Conservation (phyloP, 2,888 invertebrate genomes). For the Orchesellides sinensis region DNA sequence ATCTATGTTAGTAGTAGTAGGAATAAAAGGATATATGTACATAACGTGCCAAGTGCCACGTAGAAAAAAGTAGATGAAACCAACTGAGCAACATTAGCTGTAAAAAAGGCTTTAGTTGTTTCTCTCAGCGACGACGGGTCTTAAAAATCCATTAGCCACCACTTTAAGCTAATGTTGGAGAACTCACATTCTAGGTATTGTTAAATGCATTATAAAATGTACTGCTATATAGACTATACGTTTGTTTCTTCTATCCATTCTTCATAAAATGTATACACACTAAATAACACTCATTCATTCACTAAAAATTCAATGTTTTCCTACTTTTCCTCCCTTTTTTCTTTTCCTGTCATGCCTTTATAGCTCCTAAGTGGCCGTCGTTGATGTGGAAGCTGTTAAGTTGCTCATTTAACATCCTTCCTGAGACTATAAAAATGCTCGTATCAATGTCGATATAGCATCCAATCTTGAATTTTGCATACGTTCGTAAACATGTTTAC, state of each 20-base stretch:
- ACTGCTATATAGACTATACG: too few species aligned
- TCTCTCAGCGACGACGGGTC: slow-evolving; percentile 54
- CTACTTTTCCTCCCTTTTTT: background rate
- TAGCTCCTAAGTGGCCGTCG: slow-evolving; percentile 40
- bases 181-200: slow-evolving; percentile 40
- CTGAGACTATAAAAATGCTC: slow-evolving; percentile 13
- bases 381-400: slow-evolving; percentile 46
- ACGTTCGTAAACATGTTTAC: too few species aligned
- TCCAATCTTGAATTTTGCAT: too few species aligned
- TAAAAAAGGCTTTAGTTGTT: slow-evolving; percentile 35
- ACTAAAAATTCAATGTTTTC: slow-evolving; percentile 24
- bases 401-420: slow-evolving; percentile 39
- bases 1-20: too few species aligned
- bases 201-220: slow-evolving; percentile 11
- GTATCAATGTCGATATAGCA: too few species aligned
- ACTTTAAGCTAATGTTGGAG: slow-evolving; percentile 56
- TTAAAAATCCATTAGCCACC: slow-evolving; percentile 65
- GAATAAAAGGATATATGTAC: too few species aligned
- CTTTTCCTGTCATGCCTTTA: slow-evolving; percentile 5
- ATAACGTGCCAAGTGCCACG: too few species aligned
- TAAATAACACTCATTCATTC: background rate
- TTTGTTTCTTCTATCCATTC: too few species aligned
- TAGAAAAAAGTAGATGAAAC: background rate
- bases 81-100: slow-evolving; percentile 31
- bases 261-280: background rate